Base-by-base conservation (phyloP, 2,113 vertebrate genomes). In the Tetraodon nigroviridis region DNA sequence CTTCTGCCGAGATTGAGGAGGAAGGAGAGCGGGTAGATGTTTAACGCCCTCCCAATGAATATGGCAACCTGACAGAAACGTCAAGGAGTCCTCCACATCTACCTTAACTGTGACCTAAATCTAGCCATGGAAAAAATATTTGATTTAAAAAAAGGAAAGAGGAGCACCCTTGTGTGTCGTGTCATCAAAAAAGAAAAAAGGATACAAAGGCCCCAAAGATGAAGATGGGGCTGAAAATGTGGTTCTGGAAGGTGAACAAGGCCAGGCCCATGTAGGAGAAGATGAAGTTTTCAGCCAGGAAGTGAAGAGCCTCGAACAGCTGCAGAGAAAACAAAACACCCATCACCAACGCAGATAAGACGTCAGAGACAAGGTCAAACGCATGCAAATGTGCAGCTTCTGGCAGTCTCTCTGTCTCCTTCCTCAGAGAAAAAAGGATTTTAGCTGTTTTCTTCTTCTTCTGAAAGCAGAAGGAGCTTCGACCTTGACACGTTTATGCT, bases 201-300 rank as follows among this genome's bases (percentile, higher is more conserved):
- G 96, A 98, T 97, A 98, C 95, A 62, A 98, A 97, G 75, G 95
- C 95, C 51, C 96, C 95, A 5, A 94, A 77, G 72, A 98, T 95
- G 88, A 98, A 98, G 81, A 97, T 69, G 1, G 95, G 96, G 73
- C 92, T 98, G 91, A 98, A 98, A 67, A 98, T 85, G 8, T 98
- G 96, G 72, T 96, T 97, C 92, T 98, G 95, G 92, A 98, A 98
- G 69, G 96, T 98, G 86, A 98, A 98, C 22, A 98, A 88, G 0
- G 95, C 95, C 89, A 98, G 85, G 15, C 96, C 96, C 96, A 98
- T 98, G 75, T 98, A 98, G 73, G 96, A 98, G 87, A 98, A 98
- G 83, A 98, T 98, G 90, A 98, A 98, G 80, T 98, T 98, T 87
- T 98, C 96, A 4, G 96, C 95, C 89, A 98, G 81, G 86, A 98